These are phyloP conservation scores for Actinopyga echinites DNA, from an alignment of 53 echinoderm and acorn worm genomes.

Conservation along the genomic window DNA sequence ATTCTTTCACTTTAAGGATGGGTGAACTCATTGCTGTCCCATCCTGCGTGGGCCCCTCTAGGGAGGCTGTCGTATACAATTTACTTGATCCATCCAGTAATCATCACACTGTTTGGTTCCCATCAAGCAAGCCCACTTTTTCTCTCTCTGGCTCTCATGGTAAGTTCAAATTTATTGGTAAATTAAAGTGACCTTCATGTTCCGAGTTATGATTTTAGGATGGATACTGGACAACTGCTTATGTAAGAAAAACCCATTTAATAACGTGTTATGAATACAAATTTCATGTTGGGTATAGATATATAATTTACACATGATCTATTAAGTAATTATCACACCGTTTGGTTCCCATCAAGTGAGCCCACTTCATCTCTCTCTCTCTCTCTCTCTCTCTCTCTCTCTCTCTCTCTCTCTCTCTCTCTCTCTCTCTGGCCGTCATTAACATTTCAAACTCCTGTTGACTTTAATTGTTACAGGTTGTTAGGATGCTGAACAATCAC, in stretches of 20 bases:
- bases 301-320: constrained; percentile 68
- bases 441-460: neutral
- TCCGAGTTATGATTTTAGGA: too few species aligned
- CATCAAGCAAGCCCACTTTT: neutral
- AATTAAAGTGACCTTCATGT: too few species aligned
- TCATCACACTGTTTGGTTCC: constrained; percentile 60
- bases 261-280: too few species aligned
- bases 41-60: constrained; percentile 62
- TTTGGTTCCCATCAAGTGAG: constrained; percentile 33
- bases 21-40: constrained; percentile 42
- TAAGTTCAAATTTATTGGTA: neutral
- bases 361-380: neutral
- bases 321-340: constrained; percentile 64
- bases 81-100: constrained; percentile 78
- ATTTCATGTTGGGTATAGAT: too few species aligned
- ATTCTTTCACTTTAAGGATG: neutral
- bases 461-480: too few species aligned
- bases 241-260: too few species aligned
- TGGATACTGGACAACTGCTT: too few species aligned
- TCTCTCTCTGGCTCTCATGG: neutral
- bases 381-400: too few species aligned
- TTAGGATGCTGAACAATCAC: too few species aligned
- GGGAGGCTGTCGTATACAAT: constrained; percentile 65
- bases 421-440: neutral
- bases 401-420: too few species aligned